Percentiles rank a stretch among this genome's conserved stretches.
These are phyloP conservation scores for Magallana ariakensis DNA, from an alignment of 1,140 invertebrate species.

Conservation along the genomic window DNA sequence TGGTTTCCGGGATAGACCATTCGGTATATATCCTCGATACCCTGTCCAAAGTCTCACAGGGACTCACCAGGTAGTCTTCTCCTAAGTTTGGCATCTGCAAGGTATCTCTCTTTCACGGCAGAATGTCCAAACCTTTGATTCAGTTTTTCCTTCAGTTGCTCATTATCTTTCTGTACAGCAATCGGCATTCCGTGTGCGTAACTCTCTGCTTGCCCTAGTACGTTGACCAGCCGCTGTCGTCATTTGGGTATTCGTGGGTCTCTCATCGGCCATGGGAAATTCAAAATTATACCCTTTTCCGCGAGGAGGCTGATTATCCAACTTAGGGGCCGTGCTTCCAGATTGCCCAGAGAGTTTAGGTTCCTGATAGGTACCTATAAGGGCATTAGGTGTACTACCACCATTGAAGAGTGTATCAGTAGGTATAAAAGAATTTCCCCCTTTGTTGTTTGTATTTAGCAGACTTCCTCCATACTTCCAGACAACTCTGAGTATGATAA, in stretches of 20 bases:
- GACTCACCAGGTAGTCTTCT: slow-evolving; percentile 46
- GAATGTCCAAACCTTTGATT: slow-evolving; percentile 55
- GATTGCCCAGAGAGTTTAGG: too few relatives aligned
- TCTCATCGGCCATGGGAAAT: neutral
- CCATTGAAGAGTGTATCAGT: too few relatives aligned
- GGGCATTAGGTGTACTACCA: too few relatives aligned
- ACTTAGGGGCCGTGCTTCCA: neutral
- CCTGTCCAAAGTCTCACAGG: slow-evolving; percentile 56
- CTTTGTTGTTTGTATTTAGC: neutral
- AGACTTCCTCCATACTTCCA: slow-evolving; percentile 1
- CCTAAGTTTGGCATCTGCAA: slow-evolving; percentile 55
- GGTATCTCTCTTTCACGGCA: slow-evolving; percentile 56
- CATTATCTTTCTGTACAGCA: slow-evolving; percentile 39
- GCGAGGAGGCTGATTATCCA: neutral
- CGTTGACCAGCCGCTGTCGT: too few relatives aligned
- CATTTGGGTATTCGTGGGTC: slow-evolving; percentile 42
- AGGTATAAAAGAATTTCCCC: neutral
- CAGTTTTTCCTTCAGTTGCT: slow-evolving; percentile 49
- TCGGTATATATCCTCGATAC: slow-evolving; percentile 49
- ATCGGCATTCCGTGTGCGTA: slow-evolving; percentile 51
- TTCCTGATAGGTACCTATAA: too few relatives aligned
- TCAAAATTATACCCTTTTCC: neutral
- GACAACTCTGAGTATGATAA: neutral
- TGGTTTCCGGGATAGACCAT: slow-evolving; percentile 52
- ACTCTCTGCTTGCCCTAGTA: slow-evolving; percentile 25